Conservation (phyloP, 2,797 vertebrate genomes). For the Poecilia wingei region DNA sequence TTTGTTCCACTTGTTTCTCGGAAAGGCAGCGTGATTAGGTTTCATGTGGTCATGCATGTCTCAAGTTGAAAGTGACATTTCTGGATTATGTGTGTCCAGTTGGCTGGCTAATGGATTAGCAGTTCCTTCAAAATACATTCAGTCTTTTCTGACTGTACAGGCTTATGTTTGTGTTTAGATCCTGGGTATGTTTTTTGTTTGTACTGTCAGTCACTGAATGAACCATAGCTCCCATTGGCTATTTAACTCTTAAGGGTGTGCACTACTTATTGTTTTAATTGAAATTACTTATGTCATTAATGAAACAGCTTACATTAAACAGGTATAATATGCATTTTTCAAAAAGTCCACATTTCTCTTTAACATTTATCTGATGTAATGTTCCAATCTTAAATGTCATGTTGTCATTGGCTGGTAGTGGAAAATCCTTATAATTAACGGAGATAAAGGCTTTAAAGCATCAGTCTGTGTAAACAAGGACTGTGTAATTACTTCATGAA, state of each 20-base stretch:
- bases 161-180: slow-evolving; percentile 30
- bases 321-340: background rate
- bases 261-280: background rate
- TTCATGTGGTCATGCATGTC: slow-evolving; percentile 39
- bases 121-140: slow-evolving; percentile 32
- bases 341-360: no score
- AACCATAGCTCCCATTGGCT: background rate
- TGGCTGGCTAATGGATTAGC: slow-evolving; percentile 53
- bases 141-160: slow-evolving; percentile 26
- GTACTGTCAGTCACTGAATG: background rate
- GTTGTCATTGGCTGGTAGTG: no score
- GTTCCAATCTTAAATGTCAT: no score
- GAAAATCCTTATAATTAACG: no score
- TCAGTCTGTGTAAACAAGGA: no score
- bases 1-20: slow-evolving; percentile 18
- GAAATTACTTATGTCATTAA: background rate
- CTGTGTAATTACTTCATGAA: no score
- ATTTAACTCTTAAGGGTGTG: background rate
- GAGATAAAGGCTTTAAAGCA: no score
- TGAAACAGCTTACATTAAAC: background rate
- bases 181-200: slow-evolving; percentile 21
- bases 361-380: no score
- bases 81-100: slow-evolving; percentile 27
- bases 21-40: slow-evolving; percentile 16
- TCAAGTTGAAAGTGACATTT: slow-evolving; percentile 21